phyloP scores from a whole-genome alignment of 37 sponge, comb jelly and placozoan species.

The Bolinopsis microptera region DNA sequence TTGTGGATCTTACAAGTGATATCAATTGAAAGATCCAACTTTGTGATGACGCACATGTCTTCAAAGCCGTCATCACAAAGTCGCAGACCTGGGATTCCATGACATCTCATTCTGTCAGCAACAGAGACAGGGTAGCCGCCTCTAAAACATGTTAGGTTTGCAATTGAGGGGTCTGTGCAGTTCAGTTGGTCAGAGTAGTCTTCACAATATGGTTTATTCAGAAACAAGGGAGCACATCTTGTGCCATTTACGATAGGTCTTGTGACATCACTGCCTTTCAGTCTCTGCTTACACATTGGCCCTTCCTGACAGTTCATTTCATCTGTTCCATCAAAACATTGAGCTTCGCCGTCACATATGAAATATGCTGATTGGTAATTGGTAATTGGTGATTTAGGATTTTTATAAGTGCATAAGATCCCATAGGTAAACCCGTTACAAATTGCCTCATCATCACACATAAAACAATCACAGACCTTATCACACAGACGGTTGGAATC shows the following conservation, averaged over 20 bases:
- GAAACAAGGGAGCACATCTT: not conserved
- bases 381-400: no score
- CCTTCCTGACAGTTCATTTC: not conserved
- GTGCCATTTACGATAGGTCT: not conserved
- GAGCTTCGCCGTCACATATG: not conserved
- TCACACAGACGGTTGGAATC: no score
- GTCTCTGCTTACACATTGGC: not conserved
- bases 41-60: not conserved
- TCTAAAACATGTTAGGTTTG: not conserved
- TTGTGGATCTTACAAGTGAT: constrained; percentile 24
- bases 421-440: not conserved
- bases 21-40: no score
- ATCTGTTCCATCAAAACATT: not conserved
- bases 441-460: not conserved
- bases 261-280: no score
- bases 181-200: constrained; percentile 1
- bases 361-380: not conserved
- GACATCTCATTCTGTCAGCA: not conserved
- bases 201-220: not conserved
- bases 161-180: not conserved
- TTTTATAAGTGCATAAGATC: not conserved
- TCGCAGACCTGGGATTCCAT: not conserved
- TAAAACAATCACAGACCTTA: not conserved
- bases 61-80: constrained; percentile 38
- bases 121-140: constrained; percentile 6